A percentile compares a stretch with the other conserved stretches of the same genome.
These are phyloP conservation scores for Lithophane ornitopus DNA, from an alignment of 2,888 invertebrate genomes.

Conservation along the genomic window DNA sequence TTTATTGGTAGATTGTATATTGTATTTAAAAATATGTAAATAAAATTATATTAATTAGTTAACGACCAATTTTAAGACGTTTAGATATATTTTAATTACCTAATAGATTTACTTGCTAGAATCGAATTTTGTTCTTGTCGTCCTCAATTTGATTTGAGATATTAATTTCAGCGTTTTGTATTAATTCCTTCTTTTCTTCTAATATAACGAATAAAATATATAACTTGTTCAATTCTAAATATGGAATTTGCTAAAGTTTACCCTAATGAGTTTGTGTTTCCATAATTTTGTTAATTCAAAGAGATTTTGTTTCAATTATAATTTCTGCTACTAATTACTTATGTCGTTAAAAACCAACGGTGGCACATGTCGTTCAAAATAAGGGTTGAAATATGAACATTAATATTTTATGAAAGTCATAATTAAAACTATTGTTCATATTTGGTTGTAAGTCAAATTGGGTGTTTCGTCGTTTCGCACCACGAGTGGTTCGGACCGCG, in stretches of 20 bases:
- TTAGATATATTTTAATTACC: no score
- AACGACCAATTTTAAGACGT: no score
- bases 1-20: no score
- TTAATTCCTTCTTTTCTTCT: not conserved
- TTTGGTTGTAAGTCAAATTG: not conserved
- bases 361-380: constrained; percentile 4
- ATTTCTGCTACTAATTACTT: constrained; percentile 45
- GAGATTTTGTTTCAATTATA: constrained; percentile 29
- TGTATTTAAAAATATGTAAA: no score
- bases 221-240: not conserved
- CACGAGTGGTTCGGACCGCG: no score
- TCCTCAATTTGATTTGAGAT: not conserved
- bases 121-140: no score
- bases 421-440: not conserved
- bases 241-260: not conserved
- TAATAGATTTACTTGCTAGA: no score
- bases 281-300: constrained; percentile 21
- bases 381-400: constrained; percentile 21
- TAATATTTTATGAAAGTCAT: not conserved
- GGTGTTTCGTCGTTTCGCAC: no score
- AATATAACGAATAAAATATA: not conserved
- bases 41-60: no score
- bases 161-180: not conserved
- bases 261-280: constrained; percentile 11
- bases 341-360: constrained; percentile 31